Evolutionary conservation across 2,888 invertebrate genomes (phyloP), one percentile per base, ranked within the genome.

Genomic region (Phyto melanocephala): DNA sequence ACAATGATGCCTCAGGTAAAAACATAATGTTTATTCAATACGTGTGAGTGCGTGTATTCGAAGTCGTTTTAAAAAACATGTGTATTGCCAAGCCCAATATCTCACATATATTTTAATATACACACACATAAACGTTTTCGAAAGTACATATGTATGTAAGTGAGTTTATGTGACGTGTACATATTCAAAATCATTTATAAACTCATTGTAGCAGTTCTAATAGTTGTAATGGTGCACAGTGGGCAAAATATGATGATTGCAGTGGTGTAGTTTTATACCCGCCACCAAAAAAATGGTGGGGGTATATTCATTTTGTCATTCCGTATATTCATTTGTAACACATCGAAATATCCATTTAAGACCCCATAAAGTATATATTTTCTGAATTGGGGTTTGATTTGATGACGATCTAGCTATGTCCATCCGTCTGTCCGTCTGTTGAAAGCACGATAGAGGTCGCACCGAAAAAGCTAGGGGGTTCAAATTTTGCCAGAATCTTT

Each of bases 1-100:
- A 52, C 68, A 78, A 81, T 62, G 67, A 58, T 13, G 63, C 81
- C 56, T 70, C 74, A 74, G 78, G 81, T 79, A 81, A 70, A 65
- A 78, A 79, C 78, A 70, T 58, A 56, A 74, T 75, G 42, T 74
- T 78, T 74, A 54, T 78, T 56, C 40, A 63, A 68, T 52, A 62
- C 4, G 11, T 74, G 15, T 33, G n/a, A 45, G 50, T 42, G 13
- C 37, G 20, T 68, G 17, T 24, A 6, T 40, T 35, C 28, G 47
- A 67, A 58, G 15, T 63, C 42, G 22, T 52, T 28, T 63, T 63
- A 40, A 13, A 24, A 33, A 76, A 76, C 76, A 67, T 60, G 50
- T 60, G 67, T n/a, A 47, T 40, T 56, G 28, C n/a, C 15, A 52
- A 68, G 20, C 42, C 35, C 70, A 52, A 35, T 42, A 45, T 63